These are phyloP conservation scores for Gobius niger DNA, from an alignment of 2,113 vertebrate genomes.

Conservation along the genomic window DNA sequence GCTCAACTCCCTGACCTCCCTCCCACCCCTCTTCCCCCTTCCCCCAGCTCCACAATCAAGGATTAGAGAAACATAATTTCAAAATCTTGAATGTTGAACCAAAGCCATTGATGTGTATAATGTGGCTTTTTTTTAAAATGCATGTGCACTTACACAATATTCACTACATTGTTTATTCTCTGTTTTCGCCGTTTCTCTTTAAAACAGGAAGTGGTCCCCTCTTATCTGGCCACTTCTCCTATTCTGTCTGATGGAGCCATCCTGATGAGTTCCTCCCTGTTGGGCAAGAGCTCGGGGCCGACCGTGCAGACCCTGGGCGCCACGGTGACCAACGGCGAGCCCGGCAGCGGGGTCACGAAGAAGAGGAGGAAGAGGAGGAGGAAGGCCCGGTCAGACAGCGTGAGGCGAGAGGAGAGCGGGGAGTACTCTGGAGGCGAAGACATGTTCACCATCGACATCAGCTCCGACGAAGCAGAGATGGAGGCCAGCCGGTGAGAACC, in stretches of 20 bases:
- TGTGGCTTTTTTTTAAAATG: not conserved
- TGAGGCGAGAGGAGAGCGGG: conserved; percentile 81
- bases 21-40: no score
- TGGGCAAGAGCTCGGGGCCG: conserved; percentile 76
- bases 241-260: conserved; percentile 84
- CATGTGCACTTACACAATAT: not conserved
- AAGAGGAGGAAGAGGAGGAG: conserved; percentile 91
- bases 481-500: conserved; percentile 53
- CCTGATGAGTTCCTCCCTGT: conserved; percentile 81
- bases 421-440: conserved; percentile 89
- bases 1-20: no score
- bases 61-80: no score
- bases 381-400: conserved; percentile 84
- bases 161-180: not conserved
- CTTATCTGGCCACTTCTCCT: conserved; percentile 91
- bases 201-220: conserved; percentile 86
- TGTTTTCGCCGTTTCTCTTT: conserved; percentile 2
- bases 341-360: conserved; percentile 73
- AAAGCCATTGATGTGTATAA: no score
- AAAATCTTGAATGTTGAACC: no score
- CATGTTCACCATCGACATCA: conserved; percentile 95
- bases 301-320: conserved; percentile 61
- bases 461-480: conserved; percentile 84
- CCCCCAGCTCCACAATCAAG: no score
- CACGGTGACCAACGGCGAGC: conserved; percentile 52